Evolutionary conservation across 2,888 invertebrate species (phyloP).

Genomic region (Drosophila imparisetae): DNA sequence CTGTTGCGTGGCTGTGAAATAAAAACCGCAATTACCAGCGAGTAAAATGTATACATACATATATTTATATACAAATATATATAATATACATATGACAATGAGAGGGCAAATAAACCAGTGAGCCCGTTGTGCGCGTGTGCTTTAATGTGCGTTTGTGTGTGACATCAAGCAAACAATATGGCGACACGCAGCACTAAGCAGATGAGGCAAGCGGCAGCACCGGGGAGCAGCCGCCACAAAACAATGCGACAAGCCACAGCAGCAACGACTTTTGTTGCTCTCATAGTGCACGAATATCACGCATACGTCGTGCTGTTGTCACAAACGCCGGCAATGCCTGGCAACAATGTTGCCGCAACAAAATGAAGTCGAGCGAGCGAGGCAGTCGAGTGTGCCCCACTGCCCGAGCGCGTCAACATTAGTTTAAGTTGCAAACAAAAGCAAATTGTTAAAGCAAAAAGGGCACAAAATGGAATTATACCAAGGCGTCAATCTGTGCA

Average conservation of each 20-base stretch:
- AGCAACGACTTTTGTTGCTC: slow-evolving; percentile 55
- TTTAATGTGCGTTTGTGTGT: slow-evolving; percentile 39
- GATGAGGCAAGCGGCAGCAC: slow-evolving; percentile 34
- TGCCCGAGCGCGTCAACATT: slow-evolving; percentile 66
- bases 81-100: slow-evolving; percentile 38
- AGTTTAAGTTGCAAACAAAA: slow-evolving; percentile 65
- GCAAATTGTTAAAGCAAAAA: slow-evolving; percentile 32
- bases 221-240: slow-evolving; percentile 10
- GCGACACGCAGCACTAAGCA: slow-evolving; percentile 79
- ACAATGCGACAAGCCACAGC: slow-evolving; percentile 41
- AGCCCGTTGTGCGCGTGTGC: slow-evolving; percentile 21
- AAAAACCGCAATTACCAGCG: slow-evolving; percentile 81
- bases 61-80: slow-evolving; percentile 40
- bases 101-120: slow-evolving; percentile 58
- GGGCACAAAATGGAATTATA: slow-evolving; percentile 72
- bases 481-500: slow-evolving; percentile 65
- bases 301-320: slow-evolving; percentile 52
- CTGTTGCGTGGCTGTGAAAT: slow-evolving; percentile 66
- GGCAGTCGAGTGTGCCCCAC: slow-evolving; percentile 12
- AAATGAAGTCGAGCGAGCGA: slow-evolving; percentile 39
- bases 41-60: slow-evolving; percentile 53
- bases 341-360: slow-evolving; percentile 76
- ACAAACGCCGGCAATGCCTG: slow-evolving; percentile 31
- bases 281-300: slow-evolving; percentile 37
- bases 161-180: slow-evolving; percentile 79